Evolutionary conservation across 2,888 invertebrate species (phyloP).

Genomic region (Xestoiulus laeticollis): DNA sequence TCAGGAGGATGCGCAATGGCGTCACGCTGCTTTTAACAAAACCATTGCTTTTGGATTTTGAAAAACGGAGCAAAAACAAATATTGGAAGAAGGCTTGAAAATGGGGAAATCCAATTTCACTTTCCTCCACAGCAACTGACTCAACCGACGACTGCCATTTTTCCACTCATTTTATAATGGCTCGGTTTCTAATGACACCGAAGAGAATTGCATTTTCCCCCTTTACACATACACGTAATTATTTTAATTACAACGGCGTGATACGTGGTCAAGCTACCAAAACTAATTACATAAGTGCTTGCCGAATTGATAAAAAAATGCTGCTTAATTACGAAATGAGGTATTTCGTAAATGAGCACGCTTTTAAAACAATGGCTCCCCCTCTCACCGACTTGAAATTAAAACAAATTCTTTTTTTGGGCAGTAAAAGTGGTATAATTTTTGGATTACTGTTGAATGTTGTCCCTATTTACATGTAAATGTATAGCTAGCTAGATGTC

Average conservation of each 20-base stretch:
- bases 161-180: neutral
- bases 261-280: constrained; percentile 37
- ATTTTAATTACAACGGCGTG: neutral
- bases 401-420: too few species aligned
- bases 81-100: neutral
- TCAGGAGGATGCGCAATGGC: constrained; percentile 4
- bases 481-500: too few species aligned
- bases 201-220: neutral
- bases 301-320: neutral
- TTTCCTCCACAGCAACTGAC: too few species aligned
- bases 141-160: too few species aligned
- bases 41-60: neutral
- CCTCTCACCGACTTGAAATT: neutral
- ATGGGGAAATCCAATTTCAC: neutral
- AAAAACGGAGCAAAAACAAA: neutral
- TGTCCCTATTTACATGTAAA: too few species aligned
- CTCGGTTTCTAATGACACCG: constrained; percentile 3
- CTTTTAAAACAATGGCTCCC: neutral
- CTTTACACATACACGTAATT: neutral
- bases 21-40: neutral
- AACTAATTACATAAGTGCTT: constrained; percentile 18
- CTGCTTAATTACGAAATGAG: neutral
- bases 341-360: neutral
- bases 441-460: too few species aligned
- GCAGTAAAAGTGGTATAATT: neutral